Conservation (phyloP, 2,797 vertebrate genomes). For the Sardinella longiceps region DNA sequence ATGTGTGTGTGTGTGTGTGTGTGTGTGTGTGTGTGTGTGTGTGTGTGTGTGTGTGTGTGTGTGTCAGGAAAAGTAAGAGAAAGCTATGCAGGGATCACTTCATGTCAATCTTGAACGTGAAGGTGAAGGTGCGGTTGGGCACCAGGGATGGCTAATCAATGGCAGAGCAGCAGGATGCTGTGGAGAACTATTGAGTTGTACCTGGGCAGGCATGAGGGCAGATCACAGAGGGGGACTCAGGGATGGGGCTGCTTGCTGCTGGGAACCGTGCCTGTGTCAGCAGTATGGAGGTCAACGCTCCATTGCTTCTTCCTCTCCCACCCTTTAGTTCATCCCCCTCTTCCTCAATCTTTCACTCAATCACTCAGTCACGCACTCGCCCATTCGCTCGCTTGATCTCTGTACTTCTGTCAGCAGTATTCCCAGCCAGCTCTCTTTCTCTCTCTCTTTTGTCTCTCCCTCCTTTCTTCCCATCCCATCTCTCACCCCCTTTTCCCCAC, state of each 20-base stretch:
- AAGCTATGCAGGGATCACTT: not conserved
- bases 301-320: not conserved
- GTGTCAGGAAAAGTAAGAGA: not conserved
- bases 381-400: too few species aligned
- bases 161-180: not conserved
- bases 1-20: not conserved
- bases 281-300: not conserved
- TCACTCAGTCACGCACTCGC: not conserved
- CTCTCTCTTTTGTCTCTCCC: not conserved
- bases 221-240: not conserved
- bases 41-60: not conserved
- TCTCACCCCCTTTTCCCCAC: not conserved
- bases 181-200: constrained; percentile 15
- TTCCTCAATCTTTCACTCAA: not conserved
- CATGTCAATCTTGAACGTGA: not conserved
- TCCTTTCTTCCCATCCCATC: not conserved
- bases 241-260: not conserved
- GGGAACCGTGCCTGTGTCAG: not conserved
- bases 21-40: not conserved
- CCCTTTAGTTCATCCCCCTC: not conserved
- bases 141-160: constrained; percentile 9
- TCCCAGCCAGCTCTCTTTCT: not conserved
- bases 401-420: not conserved
- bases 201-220: not conserved
- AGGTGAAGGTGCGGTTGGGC: not conserved